A percentile compares a stretch with the other conserved stretches of the same genome.
Evolutionary conservation across 2,888 invertebrate species (phyloP).

Genomic region (Prenolepis imparis): DNA sequence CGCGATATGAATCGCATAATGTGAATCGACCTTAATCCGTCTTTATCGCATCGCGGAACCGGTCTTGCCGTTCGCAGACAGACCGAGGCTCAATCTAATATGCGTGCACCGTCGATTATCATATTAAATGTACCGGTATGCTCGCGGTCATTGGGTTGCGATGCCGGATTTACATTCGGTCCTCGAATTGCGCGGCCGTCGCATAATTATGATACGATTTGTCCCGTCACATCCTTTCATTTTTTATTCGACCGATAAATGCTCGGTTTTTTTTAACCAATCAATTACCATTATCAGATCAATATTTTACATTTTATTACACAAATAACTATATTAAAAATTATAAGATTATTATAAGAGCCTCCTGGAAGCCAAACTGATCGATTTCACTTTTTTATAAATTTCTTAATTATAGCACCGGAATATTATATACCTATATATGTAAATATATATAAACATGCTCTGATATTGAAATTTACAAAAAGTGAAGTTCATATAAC

Average conservation of each 20-base stretch:
- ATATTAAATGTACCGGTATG: conserved; percentile 79
- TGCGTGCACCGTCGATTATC: conserved; percentile 75
- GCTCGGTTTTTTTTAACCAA: neutral
- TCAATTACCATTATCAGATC: neutral
- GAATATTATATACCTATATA: neutral
- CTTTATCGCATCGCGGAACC: conserved; percentile 66
- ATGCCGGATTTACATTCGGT: conserved; percentile 60
- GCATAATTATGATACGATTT: conserved; percentile 52
- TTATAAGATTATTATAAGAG: neutral
- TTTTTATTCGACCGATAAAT: conserved; percentile 42
- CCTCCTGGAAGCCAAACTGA: too few species aligned
- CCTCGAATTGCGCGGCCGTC: conserved; percentile 25
- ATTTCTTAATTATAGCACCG: neutral
- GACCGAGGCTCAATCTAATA: conserved; percentile 60
- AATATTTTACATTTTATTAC: neutral
- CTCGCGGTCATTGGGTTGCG: conserved; percentile 78
- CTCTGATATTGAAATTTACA: neutral
- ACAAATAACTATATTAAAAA: neutral
- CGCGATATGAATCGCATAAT: conserved; percentile 36
- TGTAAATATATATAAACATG: neutral
- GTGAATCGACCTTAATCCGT: conserved; percentile 51
- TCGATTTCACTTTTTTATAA: neutral
- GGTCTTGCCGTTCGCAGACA: conserved; percentile 72
- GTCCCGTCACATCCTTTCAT: conserved; percentile 50
- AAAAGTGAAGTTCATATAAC: too few species aligned